Percentiles rank a stretch among this genome's conserved stretches.
phyloP scores from a whole-genome alignment of 2,113 vertebrate species.

The Proterorhinus semilunaris region DNA sequence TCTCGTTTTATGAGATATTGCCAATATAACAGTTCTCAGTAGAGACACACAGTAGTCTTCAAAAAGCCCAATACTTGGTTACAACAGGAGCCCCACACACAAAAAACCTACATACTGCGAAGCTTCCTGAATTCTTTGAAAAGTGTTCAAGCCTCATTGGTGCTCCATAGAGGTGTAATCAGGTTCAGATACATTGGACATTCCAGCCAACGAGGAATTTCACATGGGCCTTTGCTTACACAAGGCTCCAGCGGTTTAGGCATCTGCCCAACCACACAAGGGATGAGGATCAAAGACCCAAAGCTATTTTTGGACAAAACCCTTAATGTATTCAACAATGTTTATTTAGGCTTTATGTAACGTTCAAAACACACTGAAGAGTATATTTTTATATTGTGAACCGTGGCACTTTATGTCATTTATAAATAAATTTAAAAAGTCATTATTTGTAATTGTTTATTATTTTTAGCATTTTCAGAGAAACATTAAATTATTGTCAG shows the following conservation, averaged over 20 bases:
- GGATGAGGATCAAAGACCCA: slow-evolving; percentile 60
- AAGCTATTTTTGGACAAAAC: slow-evolving; percentile 68
- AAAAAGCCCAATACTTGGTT: slow-evolving; percentile 23
- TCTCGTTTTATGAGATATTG: slow-evolving; percentile 29
- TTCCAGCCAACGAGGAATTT: slow-evolving; percentile 73
- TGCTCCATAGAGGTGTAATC: slow-evolving; percentile 60
- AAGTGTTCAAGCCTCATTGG: slow-evolving; percentile 45
- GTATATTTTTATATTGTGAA: slow-evolving; percentile 80
- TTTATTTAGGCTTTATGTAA: slow-evolving; percentile 75
- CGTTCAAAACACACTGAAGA: slow-evolving; percentile 71
- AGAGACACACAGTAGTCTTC: slow-evolving; percentile 10
- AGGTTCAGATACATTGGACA: slow-evolving; percentile 58
- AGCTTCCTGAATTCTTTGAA: slow-evolving; percentile 48
- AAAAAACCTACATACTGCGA: slow-evolving; percentile 42
- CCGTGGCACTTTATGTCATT: slow-evolving; percentile 80
- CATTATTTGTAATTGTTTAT: slow-evolving; percentile 62
- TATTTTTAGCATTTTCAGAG: slow-evolving; percentile 59
- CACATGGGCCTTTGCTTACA: slow-evolving; percentile 71
- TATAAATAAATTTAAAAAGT: slow-evolving; percentile 59
- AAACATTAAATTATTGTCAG: slow-evolving; percentile 62
- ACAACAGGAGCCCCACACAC: slow-evolving; percentile 40
- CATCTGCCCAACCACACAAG: slow-evolving; percentile 69
- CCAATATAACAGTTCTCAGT: slow-evolving; percentile 22
- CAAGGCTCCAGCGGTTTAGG: slow-evolving; percentile 68
- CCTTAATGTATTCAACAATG: slow-evolving; percentile 71